A percentile compares a stretch with the other conserved stretches of the same genome.
These are phyloP conservation scores for Halcyon malimbica DNA, from an alignment of 2,113 vertebrate genomes.

Conservation along the genomic window DNA sequence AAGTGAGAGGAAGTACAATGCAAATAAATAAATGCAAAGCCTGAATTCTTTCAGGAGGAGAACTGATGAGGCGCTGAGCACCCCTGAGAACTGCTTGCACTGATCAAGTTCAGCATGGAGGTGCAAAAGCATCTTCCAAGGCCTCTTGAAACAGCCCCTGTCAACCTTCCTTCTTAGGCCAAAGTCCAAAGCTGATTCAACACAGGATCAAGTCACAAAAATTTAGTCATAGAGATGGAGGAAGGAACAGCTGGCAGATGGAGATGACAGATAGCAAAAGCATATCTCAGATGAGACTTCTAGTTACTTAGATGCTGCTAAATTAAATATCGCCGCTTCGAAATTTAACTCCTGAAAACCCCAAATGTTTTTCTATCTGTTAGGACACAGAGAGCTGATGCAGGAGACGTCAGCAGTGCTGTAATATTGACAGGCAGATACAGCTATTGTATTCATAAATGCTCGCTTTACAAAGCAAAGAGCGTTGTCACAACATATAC, in stretches of 20 bases:
- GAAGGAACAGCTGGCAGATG: constrained; percentile 25
- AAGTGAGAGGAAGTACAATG: background rate
- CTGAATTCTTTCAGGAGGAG: constrained; percentile 3
- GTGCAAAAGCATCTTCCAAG: constrained; percentile 4
- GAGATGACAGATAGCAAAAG: background rate
- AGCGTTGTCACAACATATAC: background rate
- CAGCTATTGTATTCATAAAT: constrained; percentile 41
- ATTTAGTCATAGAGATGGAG: background rate
- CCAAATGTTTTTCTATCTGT: background rate
- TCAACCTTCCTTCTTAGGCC: background rate
- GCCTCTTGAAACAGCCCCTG: background rate
- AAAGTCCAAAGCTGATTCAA: background rate
- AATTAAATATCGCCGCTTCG: background rate
- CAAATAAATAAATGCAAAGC: background rate
- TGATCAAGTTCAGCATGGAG: background rate
- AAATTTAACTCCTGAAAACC: background rate
- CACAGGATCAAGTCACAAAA: background rate
- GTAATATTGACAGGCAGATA: constrained; percentile 58
- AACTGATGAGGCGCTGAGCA: background rate
- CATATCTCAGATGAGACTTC: background rate
- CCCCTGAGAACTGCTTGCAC: background rate
- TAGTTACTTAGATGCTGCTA: background rate
- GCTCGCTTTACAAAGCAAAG: constrained; percentile 21
- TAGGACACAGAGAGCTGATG: background rate
- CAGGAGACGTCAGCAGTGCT: background rate